These are phyloP conservation scores for Carcharodon carcharias DNA, from an alignment of 2,797 vertebrate species.

Conservation along the genomic window DNA sequence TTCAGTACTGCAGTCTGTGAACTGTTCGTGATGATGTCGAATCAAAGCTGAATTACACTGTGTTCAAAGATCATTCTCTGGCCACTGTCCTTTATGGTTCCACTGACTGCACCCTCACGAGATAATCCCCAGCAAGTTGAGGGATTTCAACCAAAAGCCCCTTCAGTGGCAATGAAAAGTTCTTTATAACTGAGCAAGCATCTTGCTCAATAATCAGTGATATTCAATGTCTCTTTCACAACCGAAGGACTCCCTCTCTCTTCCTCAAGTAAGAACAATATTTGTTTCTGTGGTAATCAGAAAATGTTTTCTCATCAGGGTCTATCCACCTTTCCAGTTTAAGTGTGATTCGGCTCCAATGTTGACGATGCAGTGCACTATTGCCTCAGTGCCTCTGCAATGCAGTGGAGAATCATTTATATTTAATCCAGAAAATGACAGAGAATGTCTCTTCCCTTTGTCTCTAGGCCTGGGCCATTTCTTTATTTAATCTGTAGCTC, in stretches of 20 bases:
- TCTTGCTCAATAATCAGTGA: neutral
- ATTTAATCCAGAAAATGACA: neutral
- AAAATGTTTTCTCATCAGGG: neutral
- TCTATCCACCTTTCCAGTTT: neutral
- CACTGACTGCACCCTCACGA: neutral
- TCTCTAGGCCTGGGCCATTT: neutral
- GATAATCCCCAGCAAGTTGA: neutral
- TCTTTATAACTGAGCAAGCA: neutral
- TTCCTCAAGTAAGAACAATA: neutral
- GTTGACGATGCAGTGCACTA: neutral
- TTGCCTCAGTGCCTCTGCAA: neutral
- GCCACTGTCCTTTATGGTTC: neutral
- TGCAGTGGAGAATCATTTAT: constrained; percentile 12
- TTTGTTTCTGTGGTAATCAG: neutral
- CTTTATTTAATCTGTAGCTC: neutral
- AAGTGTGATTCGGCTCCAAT: neutral
- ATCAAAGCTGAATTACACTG: neutral
- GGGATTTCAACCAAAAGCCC: neutral
- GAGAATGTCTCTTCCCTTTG: neutral
- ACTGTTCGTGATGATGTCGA: neutral
- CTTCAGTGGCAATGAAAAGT: neutral
- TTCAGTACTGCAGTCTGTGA: neutral
- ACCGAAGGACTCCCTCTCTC: neutral
- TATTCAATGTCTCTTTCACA: neutral
- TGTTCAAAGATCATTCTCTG: neutral